phyloP scores from a whole-genome alignment of 2,113 vertebrate species.

The Xiphophorus couchianus region DNA sequence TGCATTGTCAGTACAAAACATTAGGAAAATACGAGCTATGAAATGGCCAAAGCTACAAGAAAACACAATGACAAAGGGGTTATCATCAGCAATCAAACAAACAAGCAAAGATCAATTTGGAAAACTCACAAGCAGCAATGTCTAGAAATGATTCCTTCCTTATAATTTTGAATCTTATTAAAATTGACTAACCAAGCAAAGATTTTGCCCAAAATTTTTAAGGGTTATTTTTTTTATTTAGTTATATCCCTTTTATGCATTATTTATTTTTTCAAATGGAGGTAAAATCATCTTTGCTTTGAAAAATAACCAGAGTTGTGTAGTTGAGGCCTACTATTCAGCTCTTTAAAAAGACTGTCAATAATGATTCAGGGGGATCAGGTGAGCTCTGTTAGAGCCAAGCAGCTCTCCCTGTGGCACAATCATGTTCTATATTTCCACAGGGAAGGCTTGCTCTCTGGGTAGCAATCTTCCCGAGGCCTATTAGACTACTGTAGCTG shows the following conservation, averaged over 20 bases:
- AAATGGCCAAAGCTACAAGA: neutral
- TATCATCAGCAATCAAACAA: neutral
- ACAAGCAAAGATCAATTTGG: neutral
- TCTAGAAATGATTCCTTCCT: neutral
- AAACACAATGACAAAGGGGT: neutral
- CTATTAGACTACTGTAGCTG: constrained; percentile 76
- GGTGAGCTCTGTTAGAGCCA: constrained; percentile 51
- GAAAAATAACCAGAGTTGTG: neutral
- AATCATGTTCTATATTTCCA: constrained; percentile 72
- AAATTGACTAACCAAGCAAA: neutral
- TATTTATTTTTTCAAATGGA: neutral
- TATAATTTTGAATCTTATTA: neutral
- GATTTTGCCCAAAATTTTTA: neutral
- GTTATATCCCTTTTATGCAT: no score
- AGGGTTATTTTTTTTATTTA: no score
- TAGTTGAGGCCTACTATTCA: constrained; percentile 33
- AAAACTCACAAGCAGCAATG: neutral
- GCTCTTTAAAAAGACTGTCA: constrained; percentile 65
- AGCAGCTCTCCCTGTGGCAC: constrained; percentile 64
- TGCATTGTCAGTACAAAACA: neutral
- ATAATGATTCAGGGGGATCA: constrained; percentile 72
- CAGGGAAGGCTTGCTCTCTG: constrained; percentile 58
- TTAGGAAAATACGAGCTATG: neutral
- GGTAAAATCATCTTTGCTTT: neutral
- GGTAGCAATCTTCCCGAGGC: constrained; percentile 63